Evolutionary conservation across 2,797 vertebrate species (phyloP).

Genomic region (Pterois miles): DNA sequence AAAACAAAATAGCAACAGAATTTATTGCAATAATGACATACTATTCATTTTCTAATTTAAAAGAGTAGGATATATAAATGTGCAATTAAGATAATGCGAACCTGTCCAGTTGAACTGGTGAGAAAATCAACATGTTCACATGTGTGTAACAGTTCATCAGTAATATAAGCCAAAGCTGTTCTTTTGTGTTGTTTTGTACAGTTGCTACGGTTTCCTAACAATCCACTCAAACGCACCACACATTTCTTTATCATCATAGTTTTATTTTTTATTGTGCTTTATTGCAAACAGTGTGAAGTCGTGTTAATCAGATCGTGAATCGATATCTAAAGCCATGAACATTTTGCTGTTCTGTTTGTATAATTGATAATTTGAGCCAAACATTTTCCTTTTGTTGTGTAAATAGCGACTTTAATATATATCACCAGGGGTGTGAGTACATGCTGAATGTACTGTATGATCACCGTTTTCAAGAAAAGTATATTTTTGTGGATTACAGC

Average conservation of each 20-base stretch:
- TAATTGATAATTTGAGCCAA: conserved; percentile 98
- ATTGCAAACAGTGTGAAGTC: conserved; percentile 85
- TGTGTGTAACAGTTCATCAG: conserved; percentile 96
- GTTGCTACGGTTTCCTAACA: conserved; percentile 89
- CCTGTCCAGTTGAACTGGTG: conserved; percentile 81
- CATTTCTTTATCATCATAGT: conserved; percentile 77
- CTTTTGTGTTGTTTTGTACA: conserved; percentile 89
- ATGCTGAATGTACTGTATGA: conserved; percentile 88
- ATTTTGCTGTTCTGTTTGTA: conserved; percentile 94
- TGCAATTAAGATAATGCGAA: conserved; percentile 83
- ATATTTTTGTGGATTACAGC: conserved; percentile 99
- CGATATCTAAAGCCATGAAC: conserved; percentile 98
- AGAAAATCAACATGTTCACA: conserved; percentile 83
- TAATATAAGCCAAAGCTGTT: conserved; percentile 99
- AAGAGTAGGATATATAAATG: conserved; percentile 90
- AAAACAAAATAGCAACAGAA: conserved; percentile 81
- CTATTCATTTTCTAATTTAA: conserved; percentile 82
- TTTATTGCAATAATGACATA: conserved; percentile 78
- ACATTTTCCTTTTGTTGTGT: conserved; percentile 86
- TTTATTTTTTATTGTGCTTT: conserved; percentile 89
- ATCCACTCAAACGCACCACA: conserved; percentile 77
- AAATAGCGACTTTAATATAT: conserved; percentile 92
- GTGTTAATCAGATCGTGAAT: conserved; percentile 93
- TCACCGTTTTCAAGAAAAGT: conserved; percentile 94
- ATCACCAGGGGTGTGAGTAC: conserved; percentile 94